Conservation (phyloP, 2,888 invertebrate species). For the Lithophane socia region DNA sequence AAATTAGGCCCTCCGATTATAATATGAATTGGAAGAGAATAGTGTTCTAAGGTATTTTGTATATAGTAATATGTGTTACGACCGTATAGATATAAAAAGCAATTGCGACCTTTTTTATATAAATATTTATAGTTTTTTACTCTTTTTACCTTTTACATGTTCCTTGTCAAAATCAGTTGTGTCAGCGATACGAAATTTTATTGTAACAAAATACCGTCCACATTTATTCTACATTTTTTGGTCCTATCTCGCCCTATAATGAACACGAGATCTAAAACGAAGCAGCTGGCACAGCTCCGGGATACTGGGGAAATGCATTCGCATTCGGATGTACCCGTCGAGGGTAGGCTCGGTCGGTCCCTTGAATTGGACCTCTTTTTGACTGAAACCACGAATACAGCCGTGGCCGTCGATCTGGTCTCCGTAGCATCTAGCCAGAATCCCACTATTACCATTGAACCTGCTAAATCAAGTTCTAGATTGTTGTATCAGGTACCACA, state of each 20-base stretch:
- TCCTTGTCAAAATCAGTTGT: no score
- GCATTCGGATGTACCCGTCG: neutral
- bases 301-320: neutral
- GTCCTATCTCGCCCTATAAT: neutral
- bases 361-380: neutral
- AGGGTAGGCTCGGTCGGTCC: neutral
- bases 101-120: no score
- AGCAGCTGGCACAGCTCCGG: neutral
- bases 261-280: neutral
- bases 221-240: no score
- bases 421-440: neutral
- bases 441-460: neutral
- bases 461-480: no score
- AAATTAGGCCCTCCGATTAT: conserved; percentile 38
- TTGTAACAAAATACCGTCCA: no score
- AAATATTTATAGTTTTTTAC: no score
- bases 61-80: neutral
- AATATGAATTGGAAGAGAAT: conserved; percentile 28
- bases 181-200: no score
- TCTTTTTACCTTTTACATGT: no score
- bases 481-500: no score
- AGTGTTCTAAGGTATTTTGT: neutral
- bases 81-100: no score
- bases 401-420: no score
- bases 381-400: neutral